A percentile compares a stretch with the other conserved stretches of the same genome.
Evolutionary conservation across 1,140 invertebrate species (phyloP).

Genomic region (Bombyx mandarina): DNA sequence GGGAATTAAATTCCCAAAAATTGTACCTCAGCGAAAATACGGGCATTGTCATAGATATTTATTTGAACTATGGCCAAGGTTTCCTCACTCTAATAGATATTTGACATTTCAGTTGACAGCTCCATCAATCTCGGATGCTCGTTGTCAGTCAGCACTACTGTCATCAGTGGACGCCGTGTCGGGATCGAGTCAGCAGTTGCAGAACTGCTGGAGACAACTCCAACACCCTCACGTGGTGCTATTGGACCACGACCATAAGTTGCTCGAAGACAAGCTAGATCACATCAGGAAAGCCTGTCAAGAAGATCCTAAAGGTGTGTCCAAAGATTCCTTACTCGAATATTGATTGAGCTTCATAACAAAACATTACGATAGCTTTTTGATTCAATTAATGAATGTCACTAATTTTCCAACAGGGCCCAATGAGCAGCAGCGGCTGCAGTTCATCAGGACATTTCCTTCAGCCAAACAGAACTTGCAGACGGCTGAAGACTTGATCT

Average conservation of each 20-base stretch:
- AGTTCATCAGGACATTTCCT: constrained; percentile 9
- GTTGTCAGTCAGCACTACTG: constrained; percentile 13
- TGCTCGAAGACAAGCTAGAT: background rate
- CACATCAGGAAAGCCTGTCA: constrained; percentile 1
- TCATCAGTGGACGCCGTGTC: constrained; percentile 15
- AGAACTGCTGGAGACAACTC: constrained; percentile 2
- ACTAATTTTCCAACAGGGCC: background rate
- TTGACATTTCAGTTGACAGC: constrained; percentile 13
- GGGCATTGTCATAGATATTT: background rate
- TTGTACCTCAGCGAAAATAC: background rate
- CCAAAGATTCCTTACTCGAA: background rate
- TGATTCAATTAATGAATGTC: no score
- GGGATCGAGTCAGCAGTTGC: constrained; percentile 6
- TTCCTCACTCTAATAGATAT: background rate
- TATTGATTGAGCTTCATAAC: no score
- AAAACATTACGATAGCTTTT: no score
- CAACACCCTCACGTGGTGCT: background rate
- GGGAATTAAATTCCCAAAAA: background rate
- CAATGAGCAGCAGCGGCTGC: constrained; percentile 7
- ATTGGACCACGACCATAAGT: background rate
- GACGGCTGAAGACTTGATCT: constrained; percentile 6
- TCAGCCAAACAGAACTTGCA: constrained; percentile 1
- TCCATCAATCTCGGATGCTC: constrained; percentile 16
- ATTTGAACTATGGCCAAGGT: background rate
- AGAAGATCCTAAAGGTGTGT: background rate